Base-by-base conservation (phyloP, 2,888 invertebrate genomes). In the Cataglyphis rosenhaueri region DNA sequence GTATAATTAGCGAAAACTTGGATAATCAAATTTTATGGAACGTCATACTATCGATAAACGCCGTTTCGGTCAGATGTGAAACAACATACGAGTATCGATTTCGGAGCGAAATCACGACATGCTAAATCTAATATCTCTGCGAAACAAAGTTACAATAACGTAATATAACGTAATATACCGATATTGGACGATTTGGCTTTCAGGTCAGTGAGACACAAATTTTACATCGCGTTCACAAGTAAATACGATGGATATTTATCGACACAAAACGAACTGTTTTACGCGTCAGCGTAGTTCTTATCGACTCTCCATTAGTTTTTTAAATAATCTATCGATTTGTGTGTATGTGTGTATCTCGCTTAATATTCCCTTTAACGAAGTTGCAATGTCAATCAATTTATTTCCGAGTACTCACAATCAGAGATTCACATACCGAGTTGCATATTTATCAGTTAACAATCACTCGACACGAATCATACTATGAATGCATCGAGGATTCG, bases 1-100 rank as follows among this genome's bases (percentile, higher is more conserved):
- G 21, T 32, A 76, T 82, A 84, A 84, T 82, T 82, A 76, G 75
- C 64, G 84, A 84, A 70, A 64, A 75, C 82, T 70, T 18, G 82
- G 62, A n/a, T 57, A 71, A 76, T 76, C 41, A 79, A 71, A 79
- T 71, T 70, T 79, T 71, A 71, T 59, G 78, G 57, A 18, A 32
- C 35, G 38, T 9, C 75, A 48, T 18, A 35, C 29, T 29, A 29
- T 35, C 21, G 61, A 21, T 18, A 12, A 18, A 21, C 74, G 38
- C 15, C 38, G 32, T 74, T 75, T 55, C 59, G 70, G 18, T 41
- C 52, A 29, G 65, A 12, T n/a, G 68, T 15, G 68, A 79, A 59
- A 70, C 48, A 71, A 44, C 71, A 57, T 44, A 25, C 48, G 25
- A 59, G 64, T 59, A 65, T 81, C 65, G 76, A 81, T 66, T 76